Evolutionary conservation across 2,113 vertebrate species (phyloP).

Genomic region (Perognathus longimembris): DNA sequence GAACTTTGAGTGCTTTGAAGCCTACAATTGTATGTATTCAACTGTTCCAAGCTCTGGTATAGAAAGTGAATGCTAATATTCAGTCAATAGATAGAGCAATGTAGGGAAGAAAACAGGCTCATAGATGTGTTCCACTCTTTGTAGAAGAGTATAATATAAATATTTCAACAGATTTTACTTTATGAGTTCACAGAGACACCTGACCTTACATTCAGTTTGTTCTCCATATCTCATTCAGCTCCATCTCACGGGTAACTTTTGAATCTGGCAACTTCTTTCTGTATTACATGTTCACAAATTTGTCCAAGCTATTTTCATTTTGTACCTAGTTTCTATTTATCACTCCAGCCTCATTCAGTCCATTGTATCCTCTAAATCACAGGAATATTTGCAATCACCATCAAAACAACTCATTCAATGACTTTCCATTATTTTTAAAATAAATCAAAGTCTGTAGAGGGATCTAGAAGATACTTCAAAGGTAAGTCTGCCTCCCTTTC

Average conservation of each 20-base stretch:
- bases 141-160: neutral
- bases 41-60: neutral
- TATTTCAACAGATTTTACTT: neutral
- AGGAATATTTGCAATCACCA: neutral
- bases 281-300: neutral
- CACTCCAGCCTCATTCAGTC: neutral
- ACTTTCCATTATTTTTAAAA: neutral
- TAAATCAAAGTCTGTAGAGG: neutral
- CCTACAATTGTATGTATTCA: neutral
- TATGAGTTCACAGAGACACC: neutral
- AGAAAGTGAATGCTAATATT: neutral
- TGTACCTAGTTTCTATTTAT: neutral
- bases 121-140: neutral
- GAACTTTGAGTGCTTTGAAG: neutral
- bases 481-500: neutral
- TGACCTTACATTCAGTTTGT: neutral
- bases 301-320: neutral
- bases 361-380: neutral
- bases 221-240: neutral
- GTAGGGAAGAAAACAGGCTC: neutral
- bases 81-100: slow-evolving; percentile 9
- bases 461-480: neutral
- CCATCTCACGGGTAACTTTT: neutral
- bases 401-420: neutral
- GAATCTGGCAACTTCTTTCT: neutral